Evolutionary conservation across 2,888 invertebrate genomes (phyloP).

Genomic region (Pollenia griseotomentosa): DNA sequence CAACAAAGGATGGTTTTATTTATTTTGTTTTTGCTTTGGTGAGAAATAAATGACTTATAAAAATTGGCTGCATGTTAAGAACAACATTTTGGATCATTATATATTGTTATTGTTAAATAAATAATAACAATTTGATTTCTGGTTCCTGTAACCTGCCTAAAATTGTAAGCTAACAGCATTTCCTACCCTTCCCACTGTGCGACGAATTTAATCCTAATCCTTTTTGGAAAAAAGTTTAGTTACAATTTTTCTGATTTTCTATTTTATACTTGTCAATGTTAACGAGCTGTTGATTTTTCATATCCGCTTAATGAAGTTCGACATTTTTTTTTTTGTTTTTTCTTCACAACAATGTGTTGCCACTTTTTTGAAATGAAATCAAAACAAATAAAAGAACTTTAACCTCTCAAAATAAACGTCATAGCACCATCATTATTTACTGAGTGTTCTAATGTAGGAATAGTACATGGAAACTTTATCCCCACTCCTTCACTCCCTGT

Average conservation of each 20-base stretch:
- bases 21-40: slow-evolving; percentile 12
- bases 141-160: slow-evolving; percentile 34
- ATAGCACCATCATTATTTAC: slow-evolving; percentile 58
- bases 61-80: neutral
- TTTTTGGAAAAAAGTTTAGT: neutral
- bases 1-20: slow-evolving; percentile 21
- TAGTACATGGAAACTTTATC: neutral
- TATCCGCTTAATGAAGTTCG: slow-evolving; percentile 43
- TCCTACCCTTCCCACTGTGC: neutral
- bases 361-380: slow-evolving; percentile 8
- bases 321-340: slow-evolving; percentile 24
- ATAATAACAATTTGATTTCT: slow-evolving; percentile 58
- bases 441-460: neutral
- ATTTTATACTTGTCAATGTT: slow-evolving; percentile 31
- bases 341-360: slow-evolving; percentile 43
- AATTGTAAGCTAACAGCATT: slow-evolving; percentile 14
- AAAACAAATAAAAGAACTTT: slow-evolving; percentile 11
- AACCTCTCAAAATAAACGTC: slow-evolving; percentile 5
- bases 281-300: slow-evolving; percentile 63
- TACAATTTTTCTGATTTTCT: slow-evolving; percentile 17
- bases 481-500: neutral
- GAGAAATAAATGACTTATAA: slow-evolving; percentile 58
- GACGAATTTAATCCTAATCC: slow-evolving; percentile 39
- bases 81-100: slow-evolving; percentile 4
- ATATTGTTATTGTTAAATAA: slow-evolving; percentile 26